These are phyloP conservation scores for Archocentrus centrarchus DNA, from an alignment of 2,113 vertebrate genomes.

Conservation along the genomic window DNA sequence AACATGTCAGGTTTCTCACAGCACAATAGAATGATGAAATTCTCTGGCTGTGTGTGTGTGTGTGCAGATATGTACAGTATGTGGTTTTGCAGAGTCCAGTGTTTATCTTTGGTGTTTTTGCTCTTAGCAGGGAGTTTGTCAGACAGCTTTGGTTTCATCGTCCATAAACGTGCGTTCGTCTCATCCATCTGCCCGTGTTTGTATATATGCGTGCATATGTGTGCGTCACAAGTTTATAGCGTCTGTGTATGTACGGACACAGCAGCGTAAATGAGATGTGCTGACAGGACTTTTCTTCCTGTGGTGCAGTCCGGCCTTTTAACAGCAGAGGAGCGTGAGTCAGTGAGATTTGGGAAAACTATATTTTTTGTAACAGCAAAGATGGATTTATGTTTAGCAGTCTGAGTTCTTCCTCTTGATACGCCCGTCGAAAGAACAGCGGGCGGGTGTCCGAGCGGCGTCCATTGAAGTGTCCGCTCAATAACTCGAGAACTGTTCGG, in stretches of 20 bases:
- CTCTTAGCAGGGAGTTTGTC: conserved; percentile 53
- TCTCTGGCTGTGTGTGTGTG: not conserved
- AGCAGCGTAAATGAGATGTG: conserved; percentile 36
- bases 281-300: conserved; percentile 44
- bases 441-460: too few relatives aligned
- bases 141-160: conserved; percentile 54
- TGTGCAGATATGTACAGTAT: conserved; percentile 6
- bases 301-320: conserved; percentile 23
- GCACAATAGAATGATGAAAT: conserved; percentile 70
- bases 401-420: not conserved
- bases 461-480: too few relatives aligned
- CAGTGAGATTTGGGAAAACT: not conserved
- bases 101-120: conserved; percentile 59
- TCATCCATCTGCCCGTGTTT: conserved; percentile 32
- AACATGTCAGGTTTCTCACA: conserved; percentile 57
- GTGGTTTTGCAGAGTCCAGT: conserved; percentile 21
- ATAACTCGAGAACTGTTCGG: too few relatives aligned
- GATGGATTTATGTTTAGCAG: not conserved
- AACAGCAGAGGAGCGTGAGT: conserved; percentile 5
- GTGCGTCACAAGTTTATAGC: not conserved
- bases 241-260: conserved; percentile 34
- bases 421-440: too few relatives aligned
- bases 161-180: conserved; percentile 32
- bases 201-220: not conserved
- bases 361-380: rapidly evolving